Evolutionary conservation across 2,888 invertebrate genomes (phyloP).

Genomic region (Lamellibrachia satsuma): DNA sequence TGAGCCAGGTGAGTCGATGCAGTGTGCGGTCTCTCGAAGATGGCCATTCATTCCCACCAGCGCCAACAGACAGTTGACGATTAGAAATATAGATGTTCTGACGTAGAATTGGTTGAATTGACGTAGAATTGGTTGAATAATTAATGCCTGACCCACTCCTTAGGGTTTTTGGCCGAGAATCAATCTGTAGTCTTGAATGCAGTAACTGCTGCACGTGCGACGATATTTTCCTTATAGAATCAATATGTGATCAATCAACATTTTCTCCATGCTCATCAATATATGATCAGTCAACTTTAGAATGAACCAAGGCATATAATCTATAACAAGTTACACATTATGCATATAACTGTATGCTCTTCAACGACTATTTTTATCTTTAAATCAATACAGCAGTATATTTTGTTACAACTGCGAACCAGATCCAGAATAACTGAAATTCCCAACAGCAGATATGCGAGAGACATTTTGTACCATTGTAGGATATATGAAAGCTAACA

Average conservation of each 20-base stretch:
- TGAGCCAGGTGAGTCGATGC: slow-evolving; percentile 34
- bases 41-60: background rate
- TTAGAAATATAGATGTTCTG: background rate
- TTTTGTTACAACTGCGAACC: background rate
- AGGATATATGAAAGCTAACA: no score
- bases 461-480: no score
- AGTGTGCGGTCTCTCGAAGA: background rate
- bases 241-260: background rate
- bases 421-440: background rate
- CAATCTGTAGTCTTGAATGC: background rate
- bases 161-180: background rate
- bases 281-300: background rate
- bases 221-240: background rate
- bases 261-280: background rate
- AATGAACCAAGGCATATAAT: background rate
- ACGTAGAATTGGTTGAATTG: background rate
- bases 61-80: background rate
- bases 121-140: background rate
- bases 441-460: no score
- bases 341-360: background rate
- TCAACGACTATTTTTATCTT: background rate
- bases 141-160: background rate
- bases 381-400: background rate
- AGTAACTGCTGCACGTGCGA: background rate
- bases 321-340: background rate